Conservation (phyloP, 2,797 vertebrate genomes). For the Anableps anableps region DNA sequence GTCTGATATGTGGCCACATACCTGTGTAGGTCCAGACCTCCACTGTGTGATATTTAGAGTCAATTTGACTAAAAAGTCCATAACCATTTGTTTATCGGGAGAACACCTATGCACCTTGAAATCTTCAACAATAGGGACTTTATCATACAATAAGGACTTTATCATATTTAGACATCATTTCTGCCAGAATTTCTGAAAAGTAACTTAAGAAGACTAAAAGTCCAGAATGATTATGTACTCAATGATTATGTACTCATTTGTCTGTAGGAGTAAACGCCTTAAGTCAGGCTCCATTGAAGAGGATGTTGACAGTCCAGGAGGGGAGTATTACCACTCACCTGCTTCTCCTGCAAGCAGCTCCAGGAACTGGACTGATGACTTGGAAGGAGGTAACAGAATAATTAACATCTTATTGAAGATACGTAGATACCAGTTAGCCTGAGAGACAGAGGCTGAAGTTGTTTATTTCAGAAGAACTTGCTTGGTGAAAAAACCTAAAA, state of each 20-base stretch:
- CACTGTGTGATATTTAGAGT: no score
- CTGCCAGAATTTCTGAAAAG: background rate
- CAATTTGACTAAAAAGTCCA: no score
- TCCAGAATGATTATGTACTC: conserved; percentile 7
- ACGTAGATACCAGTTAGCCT: background rate
- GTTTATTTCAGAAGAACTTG: background rate
- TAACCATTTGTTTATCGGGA: no score
- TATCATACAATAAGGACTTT: background rate
- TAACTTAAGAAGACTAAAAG: background rate
- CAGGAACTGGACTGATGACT: conserved; percentile 97
- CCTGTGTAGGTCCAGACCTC: no score
- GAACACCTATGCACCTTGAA: no score
- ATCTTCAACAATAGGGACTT: no score
- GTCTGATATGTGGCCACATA: no score
- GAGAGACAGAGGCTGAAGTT: background rate
- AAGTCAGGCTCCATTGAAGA: conserved; percentile 98
- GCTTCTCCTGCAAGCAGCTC: conserved; percentile 96
- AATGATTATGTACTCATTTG: conserved; percentile 17
- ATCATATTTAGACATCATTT: background rate
- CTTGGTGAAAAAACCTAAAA: background rate
- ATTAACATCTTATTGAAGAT: background rate
- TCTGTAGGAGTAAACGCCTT: conserved; percentile 92
- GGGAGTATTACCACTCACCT: conserved; percentile 95
- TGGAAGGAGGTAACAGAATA: conserved; percentile 89
- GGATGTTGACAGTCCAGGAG: conserved; percentile 95